These are phyloP conservation scores for Patiria pectinifera DNA, from an alignment of 53 echinoderm and acorn worm species.

Conservation along the genomic window DNA sequence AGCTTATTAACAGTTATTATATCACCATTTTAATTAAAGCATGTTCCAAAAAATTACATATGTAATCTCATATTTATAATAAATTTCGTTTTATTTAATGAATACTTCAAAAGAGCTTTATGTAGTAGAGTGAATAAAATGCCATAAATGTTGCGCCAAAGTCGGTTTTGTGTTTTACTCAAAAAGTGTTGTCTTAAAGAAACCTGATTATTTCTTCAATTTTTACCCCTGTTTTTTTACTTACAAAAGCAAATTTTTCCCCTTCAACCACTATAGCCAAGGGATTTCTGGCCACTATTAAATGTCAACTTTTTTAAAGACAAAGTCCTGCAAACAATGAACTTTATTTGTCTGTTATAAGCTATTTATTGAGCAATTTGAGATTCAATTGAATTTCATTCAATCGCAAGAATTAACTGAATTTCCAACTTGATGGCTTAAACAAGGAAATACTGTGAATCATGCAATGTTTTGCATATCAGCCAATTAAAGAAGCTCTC, in stretches of 20 bases:
- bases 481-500: no score
- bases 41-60: conserved; percentile 50
- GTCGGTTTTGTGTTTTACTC: not conserved
- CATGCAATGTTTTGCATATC: no score
- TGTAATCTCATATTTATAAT: conserved; percentile 52
- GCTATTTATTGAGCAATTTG: no score
- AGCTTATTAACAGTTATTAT: conserved; percentile 22
- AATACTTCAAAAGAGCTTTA: conserved; percentile 53
- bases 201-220: not conserved
- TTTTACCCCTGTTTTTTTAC: not conserved
- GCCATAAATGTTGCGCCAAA: conserved; percentile 53
- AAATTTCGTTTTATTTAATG: conserved; percentile 34
- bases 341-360: no score
- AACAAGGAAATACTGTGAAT: no score
- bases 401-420: no score
- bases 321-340: no score
- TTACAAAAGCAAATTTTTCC: no score
- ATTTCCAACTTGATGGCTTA: no score
- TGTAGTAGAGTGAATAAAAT: conserved; percentile 58
- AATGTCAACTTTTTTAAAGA: not conserved
- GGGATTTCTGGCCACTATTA: not conserved
- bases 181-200: not conserved
- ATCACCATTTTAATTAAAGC: conserved; percentile 45
- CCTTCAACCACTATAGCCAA: no score
- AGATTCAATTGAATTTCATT: no score